Evolutionary conservation across 2,888 invertebrate genomes (phyloP).

Genomic region (Pandemis corylana): DNA sequence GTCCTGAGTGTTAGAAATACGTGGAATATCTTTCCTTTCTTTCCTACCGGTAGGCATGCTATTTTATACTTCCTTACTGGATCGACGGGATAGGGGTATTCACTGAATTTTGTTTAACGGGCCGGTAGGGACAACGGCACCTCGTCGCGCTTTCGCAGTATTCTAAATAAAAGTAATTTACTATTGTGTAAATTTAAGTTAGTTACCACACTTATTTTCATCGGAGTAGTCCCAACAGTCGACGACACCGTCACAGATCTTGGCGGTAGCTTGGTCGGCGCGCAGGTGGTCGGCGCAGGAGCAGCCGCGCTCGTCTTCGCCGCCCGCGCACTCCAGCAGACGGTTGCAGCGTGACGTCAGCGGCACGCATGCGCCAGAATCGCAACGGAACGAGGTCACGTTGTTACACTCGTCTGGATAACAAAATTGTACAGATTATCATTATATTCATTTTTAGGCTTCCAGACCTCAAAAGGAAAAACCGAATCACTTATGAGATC

Average conservation of each 20-base stretch:
- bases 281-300: conserved; percentile 90
- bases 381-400: conserved; percentile 85
- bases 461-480: too few species aligned
- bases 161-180: neutral
- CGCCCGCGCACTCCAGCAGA: conserved; percentile 88
- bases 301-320: conserved; percentile 89
- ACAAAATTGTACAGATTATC: neutral
- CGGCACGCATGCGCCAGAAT: conserved; percentile 87
- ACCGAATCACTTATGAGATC: too few species aligned
- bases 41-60: too few species aligned
- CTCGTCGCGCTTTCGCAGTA: too few species aligned
- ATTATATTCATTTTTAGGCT: neutral
- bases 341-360: conserved; percentile 88
- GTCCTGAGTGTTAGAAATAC: too few species aligned
- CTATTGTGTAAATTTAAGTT: neutral
- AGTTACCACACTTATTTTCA: conserved; percentile 89
- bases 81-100: too few species aligned
- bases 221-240: conserved; percentile 93
- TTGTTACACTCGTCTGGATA: conserved; percentile 74
- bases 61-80: too few species aligned
- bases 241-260: conserved; percentile 91
- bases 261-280: conserved; percentile 88
- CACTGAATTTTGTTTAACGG: too few species aligned
- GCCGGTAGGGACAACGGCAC: too few species aligned
- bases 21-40: too few species aligned